A percentile compares a stretch with the other conserved stretches of the same genome.
phyloP scores from a whole-genome alignment of 1,140 invertebrate species.

The Pogonomyrmex barbatus region DNA sequence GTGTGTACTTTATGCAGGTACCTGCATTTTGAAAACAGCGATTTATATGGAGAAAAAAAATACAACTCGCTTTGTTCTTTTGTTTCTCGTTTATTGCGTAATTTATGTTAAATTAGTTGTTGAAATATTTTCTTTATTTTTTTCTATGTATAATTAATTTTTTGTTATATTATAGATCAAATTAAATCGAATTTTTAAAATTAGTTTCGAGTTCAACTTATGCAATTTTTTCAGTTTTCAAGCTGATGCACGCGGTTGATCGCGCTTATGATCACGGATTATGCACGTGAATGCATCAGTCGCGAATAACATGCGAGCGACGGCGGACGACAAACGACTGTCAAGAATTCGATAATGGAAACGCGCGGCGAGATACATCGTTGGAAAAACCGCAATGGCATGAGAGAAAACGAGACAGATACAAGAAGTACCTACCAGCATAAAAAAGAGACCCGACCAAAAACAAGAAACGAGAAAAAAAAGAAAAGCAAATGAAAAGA shows the following conservation, averaged over 20 bases:
- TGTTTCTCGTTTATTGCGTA: background rate
- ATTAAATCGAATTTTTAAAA: background rate
- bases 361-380: constrained; percentile 63
- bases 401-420: constrained; percentile 35
- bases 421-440: constrained; percentile 33
- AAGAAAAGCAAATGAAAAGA: background rate
- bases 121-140: background rate
- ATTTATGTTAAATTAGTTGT: background rate
- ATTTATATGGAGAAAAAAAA: background rate
- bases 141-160: background rate
- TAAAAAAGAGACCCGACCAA: constrained; percentile 45
- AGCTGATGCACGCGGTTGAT: constrained; percentile 68
- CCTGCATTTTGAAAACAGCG: constrained; percentile 6
- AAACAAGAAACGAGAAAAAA: constrained; percentile 57
- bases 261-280: constrained; percentile 17
- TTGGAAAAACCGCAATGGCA: constrained; percentile 58
- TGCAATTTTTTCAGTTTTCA: constrained; percentile 51
- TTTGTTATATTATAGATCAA: background rate
- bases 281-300: background rate
- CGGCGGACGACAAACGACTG: constrained; percentile 63
- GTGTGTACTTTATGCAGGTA: constrained; percentile 19
- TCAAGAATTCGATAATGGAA: constrained; percentile 76
- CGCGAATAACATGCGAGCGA: constrained; percentile 63
- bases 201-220: background rate
- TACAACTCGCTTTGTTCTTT: background rate